Evolutionary conservation across 2,888 invertebrate genomes (phyloP), one percentile per base, ranked within the genome.

Genomic region (Xylocampa areola): DNA sequence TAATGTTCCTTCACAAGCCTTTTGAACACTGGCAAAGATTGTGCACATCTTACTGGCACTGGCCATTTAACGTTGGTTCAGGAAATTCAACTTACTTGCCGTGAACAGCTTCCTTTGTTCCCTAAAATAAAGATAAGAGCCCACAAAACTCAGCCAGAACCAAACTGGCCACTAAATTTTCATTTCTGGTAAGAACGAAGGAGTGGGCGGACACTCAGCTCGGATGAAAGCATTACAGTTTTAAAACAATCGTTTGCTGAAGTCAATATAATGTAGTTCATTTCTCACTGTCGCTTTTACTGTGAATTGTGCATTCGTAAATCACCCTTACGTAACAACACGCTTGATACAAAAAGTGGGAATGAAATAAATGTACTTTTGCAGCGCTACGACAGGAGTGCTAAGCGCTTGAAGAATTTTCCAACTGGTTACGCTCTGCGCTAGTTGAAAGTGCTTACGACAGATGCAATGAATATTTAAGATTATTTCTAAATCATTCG

Each of bases 241-340:
- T 72, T 69, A 75, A 75, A 77, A 77, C 67, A 77, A 72, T 74
- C 60, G 50, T 69, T 62, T 69, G 58, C 68, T 67, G 61, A 62
- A 77, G 75, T 79, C 79, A 75, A 81, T 83, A 83, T 73, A 74
- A 73, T 66, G 68, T 73, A 69, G 73, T 76, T 66, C 77, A 85
- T 84, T 81, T 79, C 74, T 84, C 84, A 80, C 71, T 82, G 83
- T 84, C 84, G 71, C 74, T 79, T 81, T 81, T 77, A 76, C 76
- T 73, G 73, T 79, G 78, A 76, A 82, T 76, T 80, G 81, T 83
- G 79, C 77, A 78, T 82, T 76, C 78, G 81, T 82, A 84, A 84
- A 85, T 84, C 84, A 84, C 80, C 66, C 70, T 74, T 68, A 78
- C 76, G 77, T 77, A 76, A 72, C 76, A 73, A 79, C 73, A 69